phyloP scores from a whole-genome alignment of 2,113 vertebrate genomes.

The Leucosticte australis region DNA sequence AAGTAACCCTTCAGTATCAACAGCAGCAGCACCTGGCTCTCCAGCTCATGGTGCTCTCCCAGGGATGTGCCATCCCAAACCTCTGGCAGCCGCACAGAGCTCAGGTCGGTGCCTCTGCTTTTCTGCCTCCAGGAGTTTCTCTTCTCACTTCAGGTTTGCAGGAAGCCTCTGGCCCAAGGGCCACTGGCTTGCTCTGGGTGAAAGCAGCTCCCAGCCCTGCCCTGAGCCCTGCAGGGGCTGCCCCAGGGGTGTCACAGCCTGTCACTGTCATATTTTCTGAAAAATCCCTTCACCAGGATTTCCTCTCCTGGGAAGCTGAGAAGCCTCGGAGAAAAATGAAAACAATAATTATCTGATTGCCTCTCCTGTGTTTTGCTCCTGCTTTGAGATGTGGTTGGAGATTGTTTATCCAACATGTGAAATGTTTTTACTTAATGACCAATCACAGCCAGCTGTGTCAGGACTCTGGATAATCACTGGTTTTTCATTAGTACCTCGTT shows the following conservation, averaged over 20 bases:
- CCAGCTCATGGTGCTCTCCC: rapidly evolving
- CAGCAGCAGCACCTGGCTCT: not conserved
- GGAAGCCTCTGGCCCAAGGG: not conserved
- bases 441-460: too few relatives aligned
- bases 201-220: not conserved
- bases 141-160: not conserved
- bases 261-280: too few relatives aligned
- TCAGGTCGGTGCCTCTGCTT: rapidly evolving
- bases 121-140: not conserved
- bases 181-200: not conserved
- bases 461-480: too few relatives aligned
- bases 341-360: too few relatives aligned
- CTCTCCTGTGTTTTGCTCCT: too few relatives aligned
- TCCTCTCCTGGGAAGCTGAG: too few relatives aligned
- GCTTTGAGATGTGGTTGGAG: too few relatives aligned
- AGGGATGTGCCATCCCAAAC: not conserved
- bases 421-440: too few relatives aligned
- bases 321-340: too few relatives aligned
- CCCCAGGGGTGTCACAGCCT: not conserved
- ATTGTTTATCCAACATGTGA: too few relatives aligned
- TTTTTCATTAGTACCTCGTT: too few relatives aligned
- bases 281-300: too few relatives aligned
- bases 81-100: not conserved
- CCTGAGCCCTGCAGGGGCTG: not conserved
- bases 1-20: not conserved